Percentiles rank a stretch among this genome's conserved stretches.
Conservation (phyloP, 2,888 invertebrate species). For the Chironomus riparius region DNA sequence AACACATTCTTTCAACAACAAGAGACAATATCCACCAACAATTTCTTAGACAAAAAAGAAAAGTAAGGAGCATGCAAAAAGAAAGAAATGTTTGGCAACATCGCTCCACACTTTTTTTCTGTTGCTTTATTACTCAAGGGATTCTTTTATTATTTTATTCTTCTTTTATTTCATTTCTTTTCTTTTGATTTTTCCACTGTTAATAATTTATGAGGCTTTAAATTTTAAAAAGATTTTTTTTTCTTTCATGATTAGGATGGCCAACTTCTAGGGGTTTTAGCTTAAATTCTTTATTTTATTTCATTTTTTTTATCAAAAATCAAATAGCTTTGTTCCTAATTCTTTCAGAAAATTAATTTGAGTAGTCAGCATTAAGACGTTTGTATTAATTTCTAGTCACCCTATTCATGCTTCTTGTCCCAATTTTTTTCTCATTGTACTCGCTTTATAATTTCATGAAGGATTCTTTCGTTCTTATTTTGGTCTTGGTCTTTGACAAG, state of each 20-base stretch:
- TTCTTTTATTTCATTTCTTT: not conserved
- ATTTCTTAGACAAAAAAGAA: not conserved
- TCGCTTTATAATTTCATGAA: conserved; percentile 1
- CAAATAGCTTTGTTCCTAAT: no score
- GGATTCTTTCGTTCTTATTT: not conserved
- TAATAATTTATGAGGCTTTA: conserved; percentile 10
- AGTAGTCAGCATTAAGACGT: no score
- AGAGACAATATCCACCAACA: no score
- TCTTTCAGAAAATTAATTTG: no score
- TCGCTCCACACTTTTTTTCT: not conserved
- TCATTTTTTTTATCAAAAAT: no score
- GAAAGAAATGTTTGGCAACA: conserved; percentile 12
- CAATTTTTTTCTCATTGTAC: not conserved
- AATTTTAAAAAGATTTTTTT: not conserved
- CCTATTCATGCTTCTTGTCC: not conserved
- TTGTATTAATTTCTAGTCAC: no score
- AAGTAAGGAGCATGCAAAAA: not conserved
- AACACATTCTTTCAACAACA: no score
- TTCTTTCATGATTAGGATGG: no score
- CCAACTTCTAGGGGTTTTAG: no score
- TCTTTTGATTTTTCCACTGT: conserved; percentile 17
- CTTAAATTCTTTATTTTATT: no score
- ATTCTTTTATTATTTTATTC: not conserved
- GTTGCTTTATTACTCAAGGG: conserved; percentile 1
- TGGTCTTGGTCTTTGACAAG: not conserved